Base-by-base conservation (phyloP, 2,113 vertebrate genomes). In the Andinoacara biseriatus region DNA sequence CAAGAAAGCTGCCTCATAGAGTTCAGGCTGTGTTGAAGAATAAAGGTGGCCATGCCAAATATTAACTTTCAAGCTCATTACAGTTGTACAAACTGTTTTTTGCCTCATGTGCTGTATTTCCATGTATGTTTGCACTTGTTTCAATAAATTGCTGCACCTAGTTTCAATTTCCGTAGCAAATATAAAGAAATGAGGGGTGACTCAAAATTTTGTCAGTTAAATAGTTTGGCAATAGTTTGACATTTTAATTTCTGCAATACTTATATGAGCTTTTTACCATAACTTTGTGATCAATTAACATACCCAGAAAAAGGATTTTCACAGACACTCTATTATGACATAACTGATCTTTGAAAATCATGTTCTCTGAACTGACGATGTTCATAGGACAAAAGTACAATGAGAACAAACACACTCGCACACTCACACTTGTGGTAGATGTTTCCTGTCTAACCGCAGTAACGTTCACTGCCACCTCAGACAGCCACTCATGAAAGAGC, bases 391-490 rank as follows among this genome's bases (percentile, higher is more conserved):
- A 63, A 29, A 24, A 59, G 74, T 43, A 20, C 17, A 69, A 56
- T 10, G 11, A 59, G 31, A 31, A 58, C 17, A 74, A 15, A 38
- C 40, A 56, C 15, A 20, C n/a, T 38, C 83, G 58, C 76, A 63
- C 35, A 33, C 75, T 33, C 74, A 63, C 80, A 56, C 67, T 82
- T 15, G 26, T 80, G 80, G 35, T 80, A n/a, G 88, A 60, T 40
- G 74, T 20, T 91, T 91, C 89, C 90, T 89, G 90, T 85, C 40
- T 79, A 82, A 85, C 90, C 82, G 3, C 90, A 89, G 57, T 85
- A 89, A 91, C 85, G 80, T 78, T 81, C 49, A 3, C 67, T 74
- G n/a, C 65, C 85, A 74, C 84, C 77, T 84, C 77, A 89, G 59
- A 72, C 63, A 46, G 79, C 7, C 22, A 31, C 61, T 76, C 74